Evolutionary conservation across 2,797 vertebrate genomes (phyloP), one percentile per base, ranked within the genome.

Genomic region (Alcedo quadribrachys): DNA sequence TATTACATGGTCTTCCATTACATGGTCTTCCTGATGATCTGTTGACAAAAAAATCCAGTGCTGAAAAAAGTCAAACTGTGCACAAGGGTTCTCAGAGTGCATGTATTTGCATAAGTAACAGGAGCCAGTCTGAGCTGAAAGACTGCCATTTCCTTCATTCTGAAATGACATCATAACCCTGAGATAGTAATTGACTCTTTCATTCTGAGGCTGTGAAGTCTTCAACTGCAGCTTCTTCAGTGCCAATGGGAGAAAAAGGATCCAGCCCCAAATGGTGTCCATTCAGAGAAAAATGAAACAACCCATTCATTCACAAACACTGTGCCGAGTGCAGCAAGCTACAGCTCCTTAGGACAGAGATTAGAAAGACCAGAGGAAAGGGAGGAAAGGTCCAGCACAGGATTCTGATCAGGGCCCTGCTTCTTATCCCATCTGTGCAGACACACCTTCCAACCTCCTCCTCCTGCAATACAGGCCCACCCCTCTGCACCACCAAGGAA

Each of bases 261-360:
- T 82, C 81, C 78, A 92, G 85, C 61, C 68, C 85, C 85, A 80
- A 74, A 68, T 86, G 68, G 81, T 54, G 85, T 51, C 75, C 90
- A 90, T 92, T 96, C 87, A 91, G 78, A 77, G 87, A 73, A 83
- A 83, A 57, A 66, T 8, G 7, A 67, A 91, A 94, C 87, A 94
- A 80, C 1, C 4, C 30, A 11, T 37, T 51, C 53, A 91, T 91
- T 90, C 68, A 88, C 17, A 48, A 78, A 21, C 40, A 14, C 43
- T 16, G 79, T 60, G 62, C 81, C 3, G 2, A 80, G 86, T 12
- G 75, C 43, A 1, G 61, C 85, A 71, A 68, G 75, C 37, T 32
- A 30, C 90, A 78, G 66, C 68, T 84, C 71, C 37, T 28, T 22
- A 42, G n/a, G 42, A 86, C 24, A 43, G 57, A 55, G 18, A 15